These are phyloP conservation scores for Dendrolimus punctatus DNA, from an alignment of 1,140 invertebrate species.

Conservation along the genomic window DNA sequence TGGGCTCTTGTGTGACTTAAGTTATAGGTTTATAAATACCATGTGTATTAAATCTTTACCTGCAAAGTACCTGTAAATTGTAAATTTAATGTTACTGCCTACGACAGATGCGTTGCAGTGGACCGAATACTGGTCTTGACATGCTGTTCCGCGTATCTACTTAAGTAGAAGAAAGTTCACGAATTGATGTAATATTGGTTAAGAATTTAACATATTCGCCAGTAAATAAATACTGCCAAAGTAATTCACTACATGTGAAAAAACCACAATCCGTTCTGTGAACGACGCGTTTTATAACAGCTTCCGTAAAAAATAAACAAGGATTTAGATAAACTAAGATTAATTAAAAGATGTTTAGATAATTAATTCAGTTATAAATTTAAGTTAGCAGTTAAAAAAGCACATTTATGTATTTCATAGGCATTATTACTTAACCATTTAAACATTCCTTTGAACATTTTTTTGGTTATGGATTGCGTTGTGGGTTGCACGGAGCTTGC, in stretches of 20 bases:
- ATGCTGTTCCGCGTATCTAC: conserved; percentile 62
- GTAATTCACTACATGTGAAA: conserved; percentile 60
- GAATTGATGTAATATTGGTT: conserved; percentile 36
- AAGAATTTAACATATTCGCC: conserved; percentile 39
- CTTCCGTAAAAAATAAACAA: conserved; percentile 55
- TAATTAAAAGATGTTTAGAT: conserved; percentile 61
- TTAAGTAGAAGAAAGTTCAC: conserved; percentile 42
- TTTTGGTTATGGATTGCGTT: conserved; percentile 51
- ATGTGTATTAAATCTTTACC: conserved; percentile 62
- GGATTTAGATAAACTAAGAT: conserved; percentile 63
- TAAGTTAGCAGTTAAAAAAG: conserved; percentile 68
- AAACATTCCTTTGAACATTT: conserved; percentile 63
- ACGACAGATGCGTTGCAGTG: conserved; percentile 60
- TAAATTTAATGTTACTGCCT: conserved; percentile 59
- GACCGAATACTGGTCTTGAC: conserved; percentile 54
- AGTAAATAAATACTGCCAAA: conserved; percentile 64
- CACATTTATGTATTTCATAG: conserved; percentile 67
- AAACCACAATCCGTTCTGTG: conserved; percentile 67
- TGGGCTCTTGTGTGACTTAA: conserved; percentile 61
- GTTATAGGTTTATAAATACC: conserved; percentile 60
- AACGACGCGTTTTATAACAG: conserved; percentile 63
- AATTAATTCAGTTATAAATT: conserved; percentile 69
- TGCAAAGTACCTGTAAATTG: conserved; percentile 70
- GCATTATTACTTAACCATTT: conserved; percentile 69
- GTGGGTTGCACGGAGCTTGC: conserved; percentile 23